Evolutionary conservation across 2,797 vertebrate species (phyloP), one percentile per base, ranked within the genome.

Genomic region (Anisognathus igniventris): DNA sequence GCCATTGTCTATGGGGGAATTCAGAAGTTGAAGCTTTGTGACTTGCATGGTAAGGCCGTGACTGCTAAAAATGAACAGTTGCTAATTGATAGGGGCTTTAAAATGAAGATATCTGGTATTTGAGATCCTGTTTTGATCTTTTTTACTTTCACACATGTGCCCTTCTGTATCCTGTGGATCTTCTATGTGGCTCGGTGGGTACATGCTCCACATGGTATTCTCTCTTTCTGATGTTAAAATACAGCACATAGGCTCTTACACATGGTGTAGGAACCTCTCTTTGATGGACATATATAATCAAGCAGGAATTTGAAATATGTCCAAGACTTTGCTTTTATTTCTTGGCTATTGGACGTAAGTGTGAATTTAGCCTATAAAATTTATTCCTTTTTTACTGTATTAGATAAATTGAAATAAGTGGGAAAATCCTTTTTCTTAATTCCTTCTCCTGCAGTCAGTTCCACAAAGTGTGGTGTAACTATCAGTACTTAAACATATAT

Each of bases 151-250:
- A 95, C 95, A 90, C 91, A 78, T 95, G 80, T 94, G 87, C 82
- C 27, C 67, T 84, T 96, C 91, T 96, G 82, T 97, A 88, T 95
- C 93, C 95, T 95, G 96, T 95, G 96, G 94, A 95, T 96, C 95
- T 96, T 96, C 96, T 97, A 65, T 96, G 91, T 95, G 71, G 79
- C 92, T 96, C 91, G 79, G 96, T 96, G 89, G 95, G 95, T 94
- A 94, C 92, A 93, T 86, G 91, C 96, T 96, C 95, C 95, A 92
- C 94, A 95, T 95, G 94, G 88, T 95, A 95, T 96, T 96, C 80
- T 85, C 79, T 80, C 87, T 91, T 92, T 97, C 93, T 95, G 96
- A 96, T 96, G 93, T 95, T 95, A 94, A 97, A 96, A 96, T 96
- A 67, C 87, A 92, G 91, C 89, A 94, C 90, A 93, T 88, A 92